phyloP scores from a whole-genome alignment of 1,140 invertebrate genomes.

The Drosophila nikananu region DNA sequence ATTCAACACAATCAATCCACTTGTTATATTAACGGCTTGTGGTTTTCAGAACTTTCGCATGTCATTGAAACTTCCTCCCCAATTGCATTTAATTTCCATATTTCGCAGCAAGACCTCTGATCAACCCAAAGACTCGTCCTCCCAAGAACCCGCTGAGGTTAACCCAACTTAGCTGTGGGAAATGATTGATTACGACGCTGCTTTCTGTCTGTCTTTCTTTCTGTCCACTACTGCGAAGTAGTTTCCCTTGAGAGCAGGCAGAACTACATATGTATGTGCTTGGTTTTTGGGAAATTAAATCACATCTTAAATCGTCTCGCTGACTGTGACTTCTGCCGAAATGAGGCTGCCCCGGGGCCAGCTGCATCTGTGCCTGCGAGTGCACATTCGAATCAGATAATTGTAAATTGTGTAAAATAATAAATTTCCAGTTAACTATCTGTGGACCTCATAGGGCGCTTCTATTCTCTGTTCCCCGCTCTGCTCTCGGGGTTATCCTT shows the following conservation, averaged over 20 bases:
- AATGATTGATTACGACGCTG: conserved; percentile 42
- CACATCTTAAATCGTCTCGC: conserved; percentile 69
- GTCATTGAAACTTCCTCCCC: neutral
- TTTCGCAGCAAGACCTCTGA: conserved; percentile 18
- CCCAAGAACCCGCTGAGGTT: conserved; percentile 19
- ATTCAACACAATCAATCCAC: conserved; percentile 12
- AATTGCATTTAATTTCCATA: conserved; percentile 33
- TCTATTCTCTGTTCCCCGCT: conserved; percentile 51
- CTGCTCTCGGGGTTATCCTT: conserved; percentile 17
- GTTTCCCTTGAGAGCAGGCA: conserved; percentile 19
- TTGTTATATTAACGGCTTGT: conserved; percentile 16
- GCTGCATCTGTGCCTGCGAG: conserved; percentile 44
- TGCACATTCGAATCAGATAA: conserved; percentile 83
- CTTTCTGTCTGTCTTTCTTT: conserved; percentile 23
- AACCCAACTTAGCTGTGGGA: conserved; percentile 26
- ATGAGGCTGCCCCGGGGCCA: conserved; percentile 38
- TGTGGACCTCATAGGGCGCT: conserved; percentile 73
- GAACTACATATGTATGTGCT: conserved; percentile 4
- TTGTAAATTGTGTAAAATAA: conserved; percentile 84
- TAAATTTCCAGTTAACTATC: conserved; percentile 83
- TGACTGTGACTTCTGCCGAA: conserved; percentile 62
- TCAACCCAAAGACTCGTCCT: neutral
- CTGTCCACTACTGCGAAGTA: conserved; percentile 3
- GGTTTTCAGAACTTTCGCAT: conserved; percentile 9
- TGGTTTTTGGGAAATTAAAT: conserved; percentile 66